Percentiles rank a stretch among this genome's conserved stretches.
Conservation (phyloP, 2,797 vertebrate genomes). For the Rhabdomys pumilio region DNA sequence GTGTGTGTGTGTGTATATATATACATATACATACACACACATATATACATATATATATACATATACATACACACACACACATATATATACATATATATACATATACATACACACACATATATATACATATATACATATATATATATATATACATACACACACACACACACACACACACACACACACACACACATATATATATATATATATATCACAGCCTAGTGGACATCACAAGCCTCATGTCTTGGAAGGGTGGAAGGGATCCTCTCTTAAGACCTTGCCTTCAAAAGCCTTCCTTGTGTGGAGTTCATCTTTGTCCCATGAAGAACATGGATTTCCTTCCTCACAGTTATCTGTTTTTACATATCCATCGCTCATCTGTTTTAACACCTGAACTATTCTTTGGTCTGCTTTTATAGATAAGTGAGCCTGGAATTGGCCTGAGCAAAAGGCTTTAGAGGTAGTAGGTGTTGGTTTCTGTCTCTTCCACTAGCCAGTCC, state of each 20-base stretch:
- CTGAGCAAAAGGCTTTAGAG: neutral
- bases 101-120: too few relatives aligned
- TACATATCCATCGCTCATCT: neutral
- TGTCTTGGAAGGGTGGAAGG: too few relatives aligned
- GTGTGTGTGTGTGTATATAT: too few relatives aligned
- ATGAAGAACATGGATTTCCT: neutral
- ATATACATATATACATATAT: too few relatives aligned
- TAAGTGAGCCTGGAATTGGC: neutral
- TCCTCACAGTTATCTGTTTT: neutral
- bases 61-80: too few relatives aligned
- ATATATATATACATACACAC: too few relatives aligned
- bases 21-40: too few relatives aligned
- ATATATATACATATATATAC: too few relatives aligned
- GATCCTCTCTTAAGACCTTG: neutral
- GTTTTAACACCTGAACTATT: neutral
- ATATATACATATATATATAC: too few relatives aligned
- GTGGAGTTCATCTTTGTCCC: neutral
- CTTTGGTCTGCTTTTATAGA: slow-evolving; percentile 1
- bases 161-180: too few relatives aligned
- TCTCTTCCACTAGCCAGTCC: neutral
- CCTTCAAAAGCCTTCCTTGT: neutral
- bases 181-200: too few relatives aligned
- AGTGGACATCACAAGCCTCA: neutral
- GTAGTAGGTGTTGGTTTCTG: neutral
- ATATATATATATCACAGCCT: neutral